Evolutionary conservation across 2,113 vertebrate genomes (phyloP).

Genomic region (Eulacestoma nigropectus): DNA sequence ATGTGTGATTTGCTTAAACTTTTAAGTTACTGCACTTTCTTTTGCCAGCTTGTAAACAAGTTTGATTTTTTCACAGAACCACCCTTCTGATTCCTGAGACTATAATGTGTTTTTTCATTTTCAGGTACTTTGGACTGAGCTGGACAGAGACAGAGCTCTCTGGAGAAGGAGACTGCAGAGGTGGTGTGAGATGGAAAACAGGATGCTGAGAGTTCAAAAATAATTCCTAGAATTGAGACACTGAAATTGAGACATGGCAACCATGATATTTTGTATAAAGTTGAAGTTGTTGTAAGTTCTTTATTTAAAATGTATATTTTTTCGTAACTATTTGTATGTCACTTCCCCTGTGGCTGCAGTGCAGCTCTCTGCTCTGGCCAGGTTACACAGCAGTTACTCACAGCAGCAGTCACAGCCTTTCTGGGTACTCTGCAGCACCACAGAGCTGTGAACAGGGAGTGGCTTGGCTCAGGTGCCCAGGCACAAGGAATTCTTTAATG

Average conservation of each 20-base stretch:
- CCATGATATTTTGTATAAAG: constrained; percentile 2
- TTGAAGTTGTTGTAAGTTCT: neutral
- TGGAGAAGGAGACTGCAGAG: neutral
- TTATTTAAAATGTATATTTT: constrained; percentile 38
- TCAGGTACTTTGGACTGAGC: constrained; percentile 73
- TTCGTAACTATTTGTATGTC: neutral
- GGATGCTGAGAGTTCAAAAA: neutral
- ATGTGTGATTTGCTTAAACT: neutral
- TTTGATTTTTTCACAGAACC: neutral
- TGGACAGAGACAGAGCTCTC: neutral
- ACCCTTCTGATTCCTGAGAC: neutral
- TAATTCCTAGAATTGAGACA: neutral
- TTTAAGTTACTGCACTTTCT: neutral
- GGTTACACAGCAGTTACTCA: neutral
- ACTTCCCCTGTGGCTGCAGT: neutral
- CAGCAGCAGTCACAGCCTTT: neutral
- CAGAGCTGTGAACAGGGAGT: neutral
- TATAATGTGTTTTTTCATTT: neutral
- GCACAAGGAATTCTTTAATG: neutral
- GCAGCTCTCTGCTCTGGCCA: neutral
- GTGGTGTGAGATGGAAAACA: neutral
- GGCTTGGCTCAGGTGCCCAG: neutral
- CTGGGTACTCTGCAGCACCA: neutral
- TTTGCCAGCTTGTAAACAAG: neutral
- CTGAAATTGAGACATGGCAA: neutral